These are phyloP conservation scores for Threskiornis aethiopicus DNA, from an alignment of 2,797 vertebrate genomes.

Conservation along the genomic window DNA sequence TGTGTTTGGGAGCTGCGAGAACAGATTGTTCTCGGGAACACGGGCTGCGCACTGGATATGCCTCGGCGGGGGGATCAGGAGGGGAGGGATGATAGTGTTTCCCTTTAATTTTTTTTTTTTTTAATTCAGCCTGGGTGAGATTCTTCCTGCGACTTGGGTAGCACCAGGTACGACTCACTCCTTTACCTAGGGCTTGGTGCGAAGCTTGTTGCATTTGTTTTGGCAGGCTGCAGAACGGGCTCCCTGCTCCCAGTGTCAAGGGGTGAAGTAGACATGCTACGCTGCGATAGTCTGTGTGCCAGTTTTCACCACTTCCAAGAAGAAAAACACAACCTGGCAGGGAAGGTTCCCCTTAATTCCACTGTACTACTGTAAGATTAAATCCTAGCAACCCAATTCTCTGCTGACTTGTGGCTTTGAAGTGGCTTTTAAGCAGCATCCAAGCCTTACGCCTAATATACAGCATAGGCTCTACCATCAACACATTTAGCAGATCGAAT, in stretches of 20 bases:
- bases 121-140: not conserved
- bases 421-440: not conserved
- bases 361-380: not conserved
- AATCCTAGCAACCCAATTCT: conserved; percentile 30
- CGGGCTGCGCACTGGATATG: not conserved
- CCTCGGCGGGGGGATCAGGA: not conserved
- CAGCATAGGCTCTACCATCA: not conserved
- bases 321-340: accelerated
- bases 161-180: not conserved
- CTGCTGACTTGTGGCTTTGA: not conserved
- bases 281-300: not conserved
- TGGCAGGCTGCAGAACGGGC: not conserved
- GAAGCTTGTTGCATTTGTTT: not conserved
- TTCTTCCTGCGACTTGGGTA: not conserved
- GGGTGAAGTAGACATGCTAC: not conserved
- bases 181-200: not conserved
- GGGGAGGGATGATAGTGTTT: not conserved
- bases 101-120: not conserved
- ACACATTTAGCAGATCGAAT: not conserved
- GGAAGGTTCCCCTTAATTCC: not conserved
- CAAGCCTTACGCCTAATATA: not conserved
- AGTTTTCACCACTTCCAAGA: not conserved
- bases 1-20: conserved; percentile 5
- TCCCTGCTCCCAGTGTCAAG: not conserved
- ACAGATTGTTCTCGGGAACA: conserved; percentile 18